Evolutionary conservation across 1,140 invertebrate genomes (phyloP).

Genomic region (Caenorhabditis remanei): DNA sequence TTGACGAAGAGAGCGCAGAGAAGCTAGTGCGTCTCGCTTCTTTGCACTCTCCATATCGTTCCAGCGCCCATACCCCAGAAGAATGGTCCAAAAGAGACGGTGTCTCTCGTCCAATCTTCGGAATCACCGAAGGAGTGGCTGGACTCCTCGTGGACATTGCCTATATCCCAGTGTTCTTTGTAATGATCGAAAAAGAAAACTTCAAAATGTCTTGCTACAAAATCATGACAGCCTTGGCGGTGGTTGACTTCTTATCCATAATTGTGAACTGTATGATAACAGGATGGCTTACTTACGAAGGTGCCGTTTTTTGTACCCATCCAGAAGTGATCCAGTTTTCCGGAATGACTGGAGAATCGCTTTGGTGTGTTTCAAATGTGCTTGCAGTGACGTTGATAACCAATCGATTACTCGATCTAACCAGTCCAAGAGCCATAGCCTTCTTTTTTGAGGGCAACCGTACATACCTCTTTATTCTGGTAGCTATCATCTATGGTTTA

Average conservation of each 20-base stretch:
- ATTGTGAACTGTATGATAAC: slow-evolving; percentile 1
- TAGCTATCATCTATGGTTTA: neutral
- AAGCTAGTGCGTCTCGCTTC: too few relatives aligned
- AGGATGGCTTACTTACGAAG: slow-evolving; percentile 14
- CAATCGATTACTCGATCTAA: neutral
- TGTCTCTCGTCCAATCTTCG: neutral
- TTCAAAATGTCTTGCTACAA: slow-evolving; percentile 20
- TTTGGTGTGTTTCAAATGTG: neutral
- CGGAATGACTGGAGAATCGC: neutral
- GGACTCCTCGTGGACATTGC: neutral
- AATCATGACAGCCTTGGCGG: neutral
- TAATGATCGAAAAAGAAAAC: neutral
- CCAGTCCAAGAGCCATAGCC: neutral
- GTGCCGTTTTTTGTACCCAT: slow-evolving; percentile 50
- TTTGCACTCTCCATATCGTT: too few relatives aligned
- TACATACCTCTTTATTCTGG: neutral
- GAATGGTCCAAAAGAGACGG: neutral
- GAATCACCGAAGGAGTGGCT: neutral
- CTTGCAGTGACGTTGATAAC: neutral
- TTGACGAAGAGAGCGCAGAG: too few relatives aligned
- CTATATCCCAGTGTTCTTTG: neutral
- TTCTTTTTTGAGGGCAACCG: neutral
- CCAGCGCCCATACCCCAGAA: neutral
- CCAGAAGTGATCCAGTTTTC: neutral
- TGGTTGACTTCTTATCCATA: slow-evolving; percentile 6